A percentile compares a stretch with the other conserved stretches of the same genome.
These are phyloP conservation scores for Melanogrammus aeglefinus DNA, from an alignment of 2,797 vertebrate genomes.

Conservation along the genomic window DNA sequence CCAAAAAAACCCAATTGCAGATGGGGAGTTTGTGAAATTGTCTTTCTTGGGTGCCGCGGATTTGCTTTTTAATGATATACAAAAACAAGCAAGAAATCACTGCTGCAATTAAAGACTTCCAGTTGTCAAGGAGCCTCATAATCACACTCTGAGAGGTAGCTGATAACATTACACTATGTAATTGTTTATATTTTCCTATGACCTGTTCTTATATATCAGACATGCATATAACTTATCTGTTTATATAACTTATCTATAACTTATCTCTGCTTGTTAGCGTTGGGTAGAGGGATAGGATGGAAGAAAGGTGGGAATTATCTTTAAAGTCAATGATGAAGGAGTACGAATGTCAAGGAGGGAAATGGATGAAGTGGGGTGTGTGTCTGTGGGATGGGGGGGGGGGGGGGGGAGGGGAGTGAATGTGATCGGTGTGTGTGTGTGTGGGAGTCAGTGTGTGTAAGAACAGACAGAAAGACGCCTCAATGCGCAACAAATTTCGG, in stretches of 20 bases:
- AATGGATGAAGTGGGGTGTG: background rate
- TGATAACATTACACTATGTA: background rate
- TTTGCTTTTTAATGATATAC: background rate
- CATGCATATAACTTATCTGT: too few species aligned
- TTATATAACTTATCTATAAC: too few species aligned
- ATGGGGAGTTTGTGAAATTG: background rate
- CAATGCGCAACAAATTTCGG: too few species aligned
- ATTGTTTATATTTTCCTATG: too few species aligned
- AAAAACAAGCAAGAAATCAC: constrained; percentile 3
- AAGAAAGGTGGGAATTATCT: too few species aligned
- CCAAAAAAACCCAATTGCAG: background rate
- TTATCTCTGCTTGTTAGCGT: too few species aligned
- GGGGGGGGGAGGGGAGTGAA: too few species aligned
- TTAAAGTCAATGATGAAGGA: background rate
- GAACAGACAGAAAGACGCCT: constrained; percentile 12
- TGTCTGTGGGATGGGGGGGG: too few species aligned
- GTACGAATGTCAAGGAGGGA: background rate
- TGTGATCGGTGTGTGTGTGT: too few species aligned
- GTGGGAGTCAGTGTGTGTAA: background rate
- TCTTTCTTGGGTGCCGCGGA: background rate
- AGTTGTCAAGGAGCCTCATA: background rate
- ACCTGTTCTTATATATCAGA: too few species aligned
- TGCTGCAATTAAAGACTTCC: background rate
- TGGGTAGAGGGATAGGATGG: too few species aligned
- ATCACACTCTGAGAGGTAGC: background rate